phyloP scores from a whole-genome alignment of 2,113 vertebrate species.

The Sclerurus mexicanus region DNA sequence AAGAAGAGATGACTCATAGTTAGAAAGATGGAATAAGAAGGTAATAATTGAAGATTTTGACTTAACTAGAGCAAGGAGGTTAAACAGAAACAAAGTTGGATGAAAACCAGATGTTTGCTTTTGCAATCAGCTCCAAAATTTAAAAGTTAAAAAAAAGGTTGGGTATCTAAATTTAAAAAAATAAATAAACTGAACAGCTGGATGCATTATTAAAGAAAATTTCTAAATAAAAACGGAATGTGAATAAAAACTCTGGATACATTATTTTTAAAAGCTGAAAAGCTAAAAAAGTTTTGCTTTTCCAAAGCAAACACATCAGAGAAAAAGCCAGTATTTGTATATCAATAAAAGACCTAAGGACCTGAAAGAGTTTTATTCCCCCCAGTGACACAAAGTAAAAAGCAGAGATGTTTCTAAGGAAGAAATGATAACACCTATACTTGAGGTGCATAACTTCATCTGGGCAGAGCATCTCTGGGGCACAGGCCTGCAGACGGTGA shows the following conservation, averaged over 20 bases:
- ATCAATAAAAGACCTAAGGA: neutral
- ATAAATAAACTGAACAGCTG: neutral
- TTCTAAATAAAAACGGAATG: neutral
- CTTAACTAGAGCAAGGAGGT: neutral
- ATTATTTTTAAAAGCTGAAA: neutral
- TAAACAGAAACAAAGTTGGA: neutral
- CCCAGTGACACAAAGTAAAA: neutral
- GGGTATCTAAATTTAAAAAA: neutral
- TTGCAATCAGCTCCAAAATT: neutral
- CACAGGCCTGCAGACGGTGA: neutral
- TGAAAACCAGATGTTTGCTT: conserved; percentile 14
- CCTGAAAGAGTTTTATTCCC: neutral
- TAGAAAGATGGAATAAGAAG: neutral
- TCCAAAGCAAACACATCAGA: neutral
- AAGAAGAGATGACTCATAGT: conserved; percentile 9
- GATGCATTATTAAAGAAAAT: neutral
- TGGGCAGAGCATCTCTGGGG: neutral
- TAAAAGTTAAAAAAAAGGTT: neutral
- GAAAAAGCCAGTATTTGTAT: neutral
- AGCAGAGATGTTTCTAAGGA: neutral
- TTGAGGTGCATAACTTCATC: neutral
- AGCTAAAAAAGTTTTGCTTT: neutral
- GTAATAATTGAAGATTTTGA: neutral
- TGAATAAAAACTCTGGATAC: neutral
- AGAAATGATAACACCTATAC: neutral